These are phyloP conservation scores for Phrynocephalus vlangalii DNA, from an alignment of 2,797 vertebrate genomes.

Conservation along the genomic window DNA sequence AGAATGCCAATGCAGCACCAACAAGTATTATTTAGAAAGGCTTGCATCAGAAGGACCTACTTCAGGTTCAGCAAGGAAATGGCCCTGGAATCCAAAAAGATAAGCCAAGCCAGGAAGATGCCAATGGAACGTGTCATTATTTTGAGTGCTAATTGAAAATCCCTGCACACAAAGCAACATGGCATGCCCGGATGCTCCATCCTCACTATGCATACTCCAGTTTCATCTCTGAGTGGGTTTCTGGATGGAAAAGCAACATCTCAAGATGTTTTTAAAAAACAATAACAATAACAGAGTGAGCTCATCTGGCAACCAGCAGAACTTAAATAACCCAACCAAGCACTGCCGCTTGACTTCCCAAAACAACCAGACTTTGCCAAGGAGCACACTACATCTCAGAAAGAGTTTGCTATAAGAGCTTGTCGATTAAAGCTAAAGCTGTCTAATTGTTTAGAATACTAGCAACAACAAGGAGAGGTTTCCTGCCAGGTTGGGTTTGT, in stretches of 20 bases:
- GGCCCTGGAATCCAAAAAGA: background rate
- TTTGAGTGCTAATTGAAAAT: slow-evolving; percentile 1
- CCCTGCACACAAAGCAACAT: background rate
- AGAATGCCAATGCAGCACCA: too few relatives aligned
- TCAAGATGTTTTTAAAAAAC: background rate
- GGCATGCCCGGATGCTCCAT: background rate
- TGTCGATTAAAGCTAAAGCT: slow-evolving; percentile 19
- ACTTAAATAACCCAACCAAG: slow-evolving; percentile 48
- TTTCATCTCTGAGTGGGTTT: slow-evolving; percentile 31
- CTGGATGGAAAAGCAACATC: slow-evolving; percentile 28
- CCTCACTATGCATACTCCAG: background rate
- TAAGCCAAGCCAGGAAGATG: background rate
- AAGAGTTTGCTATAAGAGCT: slow-evolving; percentile 41
- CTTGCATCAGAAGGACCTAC: background rate
- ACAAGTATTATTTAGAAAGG: background rate
- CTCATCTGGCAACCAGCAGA: slow-evolving; percentile 23
- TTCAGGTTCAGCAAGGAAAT: background rate
- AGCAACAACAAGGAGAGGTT: background rate
- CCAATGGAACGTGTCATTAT: background rate
- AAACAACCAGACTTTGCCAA: slow-evolving; percentile 13
- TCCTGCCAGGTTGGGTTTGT: slow-evolving; percentile 22
- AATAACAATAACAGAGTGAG: slow-evolving; percentile 20
- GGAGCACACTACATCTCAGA: slow-evolving; percentile 6
- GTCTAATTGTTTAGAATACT: slow-evolving; percentile 35
- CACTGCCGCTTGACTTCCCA: slow-evolving; percentile 14